A percentile compares a stretch with the other conserved stretches of the same genome.
Evolutionary conservation across 2,888 invertebrate species (phyloP).

Genomic region (Myopa tessellatipennis): DNA sequence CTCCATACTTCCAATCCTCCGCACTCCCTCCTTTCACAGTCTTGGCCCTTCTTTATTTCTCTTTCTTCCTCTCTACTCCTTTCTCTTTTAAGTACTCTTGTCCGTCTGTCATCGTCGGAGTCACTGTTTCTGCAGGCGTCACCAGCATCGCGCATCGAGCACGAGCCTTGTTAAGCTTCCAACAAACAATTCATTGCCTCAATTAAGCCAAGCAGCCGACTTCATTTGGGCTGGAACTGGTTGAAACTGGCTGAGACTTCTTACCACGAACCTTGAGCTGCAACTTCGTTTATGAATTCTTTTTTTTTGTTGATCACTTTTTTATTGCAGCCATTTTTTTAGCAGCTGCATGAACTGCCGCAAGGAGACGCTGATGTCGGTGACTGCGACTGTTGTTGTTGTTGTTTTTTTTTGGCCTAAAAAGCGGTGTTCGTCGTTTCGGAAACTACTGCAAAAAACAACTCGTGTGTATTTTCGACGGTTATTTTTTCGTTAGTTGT

Average conservation of each 20-base stretch:
- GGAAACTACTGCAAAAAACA: not conserved
- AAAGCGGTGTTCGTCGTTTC: not conserved
- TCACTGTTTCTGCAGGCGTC: not conserved
- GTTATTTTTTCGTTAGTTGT: not conserved
- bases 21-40: no score
- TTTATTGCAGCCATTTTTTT: not conserved
- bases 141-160: not conserved
- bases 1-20: no score
- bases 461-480: no score
- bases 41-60: no score
- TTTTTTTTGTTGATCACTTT: not conserved
- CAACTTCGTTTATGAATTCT: not conserved
- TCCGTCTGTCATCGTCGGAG: not conserved
- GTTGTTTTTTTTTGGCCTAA: not conserved
- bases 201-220: not conserved
- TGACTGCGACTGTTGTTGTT: not conserved
- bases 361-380: not conserved
- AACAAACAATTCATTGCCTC: not conserved
- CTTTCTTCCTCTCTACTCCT: not conserved
- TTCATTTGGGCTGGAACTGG: not conserved
- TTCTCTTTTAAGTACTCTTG: no score
- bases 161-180: not conserved
- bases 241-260: not conserved
- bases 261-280: not conserved
- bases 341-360: not conserved